phyloP scores from a whole-genome alignment of 2,888 invertebrate genomes.

The Bombylius discolor region DNA sequence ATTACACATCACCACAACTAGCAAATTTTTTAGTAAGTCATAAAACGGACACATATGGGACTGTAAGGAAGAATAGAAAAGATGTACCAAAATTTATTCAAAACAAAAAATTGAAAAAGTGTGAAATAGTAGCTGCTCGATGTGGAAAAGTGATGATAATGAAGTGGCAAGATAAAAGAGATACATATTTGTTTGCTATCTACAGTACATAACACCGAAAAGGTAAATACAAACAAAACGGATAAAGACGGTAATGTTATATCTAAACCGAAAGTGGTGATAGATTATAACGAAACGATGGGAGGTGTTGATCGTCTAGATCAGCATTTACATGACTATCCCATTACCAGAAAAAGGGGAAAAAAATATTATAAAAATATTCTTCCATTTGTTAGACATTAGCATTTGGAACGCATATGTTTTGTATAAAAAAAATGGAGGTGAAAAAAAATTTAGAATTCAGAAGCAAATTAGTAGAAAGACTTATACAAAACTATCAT shows the following conservation, averaged over 20 bases:
- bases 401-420: no score
- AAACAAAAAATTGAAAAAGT: no score
- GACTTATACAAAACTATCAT: no score
- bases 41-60: constrained; percentile 2
- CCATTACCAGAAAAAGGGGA: no score
- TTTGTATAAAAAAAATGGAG: no score
- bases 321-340: no score
- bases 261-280: constrained; percentile 1
- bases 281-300: constrained; percentile 3
- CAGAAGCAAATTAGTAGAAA: no score
- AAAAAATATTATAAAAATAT: no score
- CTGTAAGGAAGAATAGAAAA: constrained; percentile 1
- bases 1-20: constrained; percentile 4
- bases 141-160: constrained; percentile 3
- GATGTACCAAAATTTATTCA: neutral
- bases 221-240: neutral
- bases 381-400: no score
- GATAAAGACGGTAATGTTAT: neutral
- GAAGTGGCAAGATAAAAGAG: constrained; percentile 2
- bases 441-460: no score
- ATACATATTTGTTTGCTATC: constrained; percentile 1
- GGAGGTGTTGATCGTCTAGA: constrained; percentile 1
- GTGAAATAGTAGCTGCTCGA: neutral
- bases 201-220: constrained; percentile 1
- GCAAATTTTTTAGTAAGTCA: neutral